These are phyloP conservation scores for Coenobita brevimanus DNA, from an alignment of 1,140 invertebrate genomes.

Conservation along the genomic window DNA sequence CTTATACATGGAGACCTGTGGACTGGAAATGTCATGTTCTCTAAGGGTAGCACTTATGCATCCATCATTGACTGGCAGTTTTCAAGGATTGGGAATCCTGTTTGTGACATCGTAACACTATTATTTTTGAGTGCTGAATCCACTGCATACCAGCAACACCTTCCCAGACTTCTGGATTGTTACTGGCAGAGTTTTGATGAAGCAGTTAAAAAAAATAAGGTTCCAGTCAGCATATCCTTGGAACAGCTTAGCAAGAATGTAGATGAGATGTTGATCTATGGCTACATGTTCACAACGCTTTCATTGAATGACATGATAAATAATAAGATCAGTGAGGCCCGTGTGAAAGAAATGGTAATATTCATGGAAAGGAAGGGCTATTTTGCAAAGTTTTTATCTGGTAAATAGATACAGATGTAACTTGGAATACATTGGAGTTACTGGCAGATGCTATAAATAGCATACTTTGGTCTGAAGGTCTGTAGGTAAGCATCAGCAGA, in stretches of 20 bases:
- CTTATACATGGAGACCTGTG: constrained; percentile 44
- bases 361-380: constrained; percentile 19
- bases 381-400: constrained; percentile 20
- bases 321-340: constrained; percentile 4
- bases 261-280: constrained; percentile 47
- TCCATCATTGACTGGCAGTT: constrained; percentile 50
- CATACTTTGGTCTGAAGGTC: too few species aligned
- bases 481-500: too few species aligned
- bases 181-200: constrained; percentile 41
- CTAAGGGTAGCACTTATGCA: neutral
- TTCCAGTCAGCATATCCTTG: constrained; percentile 13
- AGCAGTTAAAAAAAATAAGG: constrained; percentile 28
- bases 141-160: constrained; percentile 30
- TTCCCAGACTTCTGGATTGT: constrained; percentile 5
- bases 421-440: too few species aligned
- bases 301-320: neutral
- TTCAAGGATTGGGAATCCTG: constrained; percentile 22
- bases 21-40: constrained; percentile 52
- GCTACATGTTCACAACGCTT: constrained; percentile 25
- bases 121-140: constrained; percentile 26
- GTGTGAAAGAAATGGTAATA: neutral
- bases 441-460: too few species aligned
- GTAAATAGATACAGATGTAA: too few species aligned
- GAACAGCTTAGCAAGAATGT: constrained; percentile 2
- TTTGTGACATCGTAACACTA: constrained; percentile 35